phyloP scores from a whole-genome alignment of 2,797 vertebrate species.

The Phalanger gymnotis region DNA sequence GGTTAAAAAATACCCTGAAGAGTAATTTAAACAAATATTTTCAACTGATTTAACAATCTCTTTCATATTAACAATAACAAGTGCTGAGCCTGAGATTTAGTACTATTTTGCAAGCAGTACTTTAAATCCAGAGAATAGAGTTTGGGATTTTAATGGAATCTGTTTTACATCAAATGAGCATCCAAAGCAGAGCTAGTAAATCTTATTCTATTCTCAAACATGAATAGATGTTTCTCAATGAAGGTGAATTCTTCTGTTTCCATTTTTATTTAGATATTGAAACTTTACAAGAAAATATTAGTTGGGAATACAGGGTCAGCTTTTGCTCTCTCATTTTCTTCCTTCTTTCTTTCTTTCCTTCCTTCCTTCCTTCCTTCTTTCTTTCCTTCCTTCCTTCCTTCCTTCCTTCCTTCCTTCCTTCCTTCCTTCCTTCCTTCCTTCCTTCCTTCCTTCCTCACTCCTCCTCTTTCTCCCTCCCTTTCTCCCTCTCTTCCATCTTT shows the following conservation, averaged over 20 bases:
- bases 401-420: not conserved
- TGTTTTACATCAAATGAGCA: slow-evolving; percentile 63
- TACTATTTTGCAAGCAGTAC: slow-evolving; percentile 54
- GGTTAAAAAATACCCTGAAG: slow-evolving; percentile 44
- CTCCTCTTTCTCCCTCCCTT: not conserved
- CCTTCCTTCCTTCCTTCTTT: no score
- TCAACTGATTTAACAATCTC: slow-evolving; percentile 33
- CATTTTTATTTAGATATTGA: slow-evolving; percentile 39
- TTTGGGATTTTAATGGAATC: slow-evolving; percentile 53
- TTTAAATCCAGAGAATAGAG: slow-evolving; percentile 38
- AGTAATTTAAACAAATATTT: slow-evolving; percentile 62
- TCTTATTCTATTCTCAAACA: slow-evolving; percentile 44
- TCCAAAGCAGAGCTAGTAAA: slow-evolving; percentile 44
- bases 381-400: no score
- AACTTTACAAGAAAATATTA: slow-evolving; percentile 52
- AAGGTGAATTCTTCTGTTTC: slow-evolving; percentile 28
- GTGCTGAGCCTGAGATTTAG: slow-evolving; percentile 4
- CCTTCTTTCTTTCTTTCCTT: no score
- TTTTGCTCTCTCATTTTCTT: not conserved
- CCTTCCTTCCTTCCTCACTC: no score
- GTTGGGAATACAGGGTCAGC: not conserved
- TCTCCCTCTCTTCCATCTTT: no score
- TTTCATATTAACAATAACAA: slow-evolving; percentile 35
- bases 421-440: not conserved
- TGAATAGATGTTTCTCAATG: slow-evolving; percentile 48